Evolutionary conservation across 2,797 vertebrate species (phyloP), one percentile per base, ranked within the genome.

Genomic region (Tenualosa thibaudeaui): DNA sequence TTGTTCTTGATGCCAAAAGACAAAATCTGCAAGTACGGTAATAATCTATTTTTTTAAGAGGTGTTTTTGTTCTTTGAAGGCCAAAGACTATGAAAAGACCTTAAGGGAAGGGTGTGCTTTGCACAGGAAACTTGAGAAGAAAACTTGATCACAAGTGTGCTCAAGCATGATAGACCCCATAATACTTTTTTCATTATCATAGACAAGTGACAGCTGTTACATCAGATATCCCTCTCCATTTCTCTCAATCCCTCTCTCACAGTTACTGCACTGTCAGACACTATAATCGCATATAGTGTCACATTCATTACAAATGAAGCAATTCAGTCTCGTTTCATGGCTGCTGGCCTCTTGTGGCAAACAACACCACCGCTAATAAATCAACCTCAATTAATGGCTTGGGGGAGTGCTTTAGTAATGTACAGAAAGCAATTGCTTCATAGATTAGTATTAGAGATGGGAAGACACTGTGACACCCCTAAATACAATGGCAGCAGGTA

Each of bases 251-350:
- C 24, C n/a, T n/a, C 71, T 19, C 37, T 49, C 37, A 2, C 17
- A 15, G 68, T 46, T 75, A 75, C 31, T 19, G 17, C 71, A 46
- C 71, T 43, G 71, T 43, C 71, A 78, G 40, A 37, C 71, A 78
- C 71, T 78, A 51, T 51, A 78, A 78, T 78, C 40, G 19, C 71
- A 78, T 19, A 71, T 19, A 71, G 68, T 37, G 13, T 12, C 31
- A 40, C 26, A 71, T 31, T 71, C 13, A 71, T 71, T 40, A 89
- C 89, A 89, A 89, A 91, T 82, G 82, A 86, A 53, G 81, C 87
- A 89, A 89, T 89, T 89, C 83, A 85, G 86, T 75, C 87, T 92
- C 85, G 88, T 89, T 93, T 92, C 87, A 90, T 91, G 92, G 91
- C 88, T 89, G 89, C 87, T 90, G 87, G 89, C 88, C 86, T 89